phyloP scores from a whole-genome alignment of 2,888 invertebrate genomes.

The Steromphala cineraria region DNA sequence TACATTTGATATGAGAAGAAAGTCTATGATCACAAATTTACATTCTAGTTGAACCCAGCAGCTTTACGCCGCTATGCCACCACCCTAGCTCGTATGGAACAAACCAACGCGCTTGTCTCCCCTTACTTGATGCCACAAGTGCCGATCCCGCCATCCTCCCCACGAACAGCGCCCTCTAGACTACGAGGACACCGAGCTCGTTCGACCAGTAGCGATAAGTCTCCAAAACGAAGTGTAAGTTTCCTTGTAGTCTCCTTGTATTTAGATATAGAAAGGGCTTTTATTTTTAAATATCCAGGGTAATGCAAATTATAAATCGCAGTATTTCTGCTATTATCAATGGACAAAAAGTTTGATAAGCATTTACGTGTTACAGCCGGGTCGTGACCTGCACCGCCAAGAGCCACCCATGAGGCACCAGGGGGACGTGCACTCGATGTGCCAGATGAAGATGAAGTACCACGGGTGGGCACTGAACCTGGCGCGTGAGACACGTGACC shows the following conservation, averaged over 20 bases:
- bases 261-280: no score
- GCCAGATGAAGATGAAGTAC: conserved; percentile 72
- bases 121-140: conserved; percentile 67
- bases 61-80: conserved; percentile 70
- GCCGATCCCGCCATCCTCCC: conserved; percentile 58
- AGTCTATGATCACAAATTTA: no score
- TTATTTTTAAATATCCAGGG: no score
- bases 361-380: conserved; percentile 35
- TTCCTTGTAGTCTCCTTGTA: no score
- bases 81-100: conserved; percentile 58
- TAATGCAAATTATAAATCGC: no score
- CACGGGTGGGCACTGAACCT: conserved; percentile 69
- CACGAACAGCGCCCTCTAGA: conserved; percentile 30
- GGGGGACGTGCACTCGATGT: conserved; percentile 63
- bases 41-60: conserved; percentile 64
- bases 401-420: conserved; percentile 69
- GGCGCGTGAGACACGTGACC: conserved; percentile 66
- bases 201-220: conserved; percentile 11
- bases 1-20: no score
- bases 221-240: conserved; percentile 25
- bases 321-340: no score
- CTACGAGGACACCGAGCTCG: neutral
- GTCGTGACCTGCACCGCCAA: conserved; percentile 60
- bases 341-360: no score
- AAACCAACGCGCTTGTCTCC: conserved; percentile 51